Evolutionary conservation across 2,797 vertebrate genomes (phyloP), one percentile per base, ranked within the genome.

Genomic region (Myripristis jacobus): DNA sequence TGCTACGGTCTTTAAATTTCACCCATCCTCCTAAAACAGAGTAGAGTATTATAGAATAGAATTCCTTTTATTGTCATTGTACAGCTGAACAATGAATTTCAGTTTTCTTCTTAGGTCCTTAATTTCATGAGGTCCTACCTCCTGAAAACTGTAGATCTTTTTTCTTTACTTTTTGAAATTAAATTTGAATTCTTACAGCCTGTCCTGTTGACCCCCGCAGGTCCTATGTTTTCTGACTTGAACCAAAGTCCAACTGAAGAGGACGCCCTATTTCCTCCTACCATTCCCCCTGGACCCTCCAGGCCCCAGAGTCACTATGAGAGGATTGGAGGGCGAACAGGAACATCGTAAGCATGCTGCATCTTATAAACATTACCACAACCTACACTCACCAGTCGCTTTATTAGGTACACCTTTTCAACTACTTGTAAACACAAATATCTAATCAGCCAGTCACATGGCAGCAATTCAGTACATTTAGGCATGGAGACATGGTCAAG

Each of bases 261-360:
- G 73, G 89, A 92, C 3, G 84, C 87, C 0, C 80, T 92, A 47
- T 91, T 87, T 58, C 90, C 92, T 0, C 85, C 91, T 29, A 82
- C 67, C 18, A 60, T 48, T 13, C 67, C 90, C 3, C 90, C 88
- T 0, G 86, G 91, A 38, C 92, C 94, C 0, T 48, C 86, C 57
- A 85, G 90, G 71, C 70, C 87, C 3, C 92, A 93, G 16, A 80
- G 88, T 0, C 46, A 92, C 82, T 95, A 95, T 0, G 93, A 95
- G 86, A 86, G 94, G 56, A 91, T 94, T 0, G 93, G 91, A 51
- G 93, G 89, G 38, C 84, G 58, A 24, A 53, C 88, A 0, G 94
- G 94, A 79, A 93, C 94, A 55, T 91, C 94, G 94, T 95, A 72
- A 90, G 93, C 84, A n/a, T 4, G 2, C 16, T 46, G 5, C 6